Conservation (phyloP, 1,140 invertebrate species). For the Magallana ariakensis region DNA sequence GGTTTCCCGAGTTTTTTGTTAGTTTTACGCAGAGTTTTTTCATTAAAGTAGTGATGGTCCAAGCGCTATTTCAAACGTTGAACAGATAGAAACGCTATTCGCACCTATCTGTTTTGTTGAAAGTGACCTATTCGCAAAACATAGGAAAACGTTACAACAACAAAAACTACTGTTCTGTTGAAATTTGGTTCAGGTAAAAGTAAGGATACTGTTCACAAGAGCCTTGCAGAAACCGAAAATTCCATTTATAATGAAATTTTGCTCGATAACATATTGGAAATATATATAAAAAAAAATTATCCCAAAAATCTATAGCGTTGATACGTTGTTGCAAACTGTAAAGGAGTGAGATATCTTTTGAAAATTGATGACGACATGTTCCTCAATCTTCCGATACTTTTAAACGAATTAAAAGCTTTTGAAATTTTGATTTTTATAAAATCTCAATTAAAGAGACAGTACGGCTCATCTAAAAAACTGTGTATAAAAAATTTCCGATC, state of each 20-base stretch:
- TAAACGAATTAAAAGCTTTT: conserved; percentile 40
- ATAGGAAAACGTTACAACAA: conserved; percentile 47
- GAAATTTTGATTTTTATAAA: no score
- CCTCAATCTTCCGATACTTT: conserved; percentile 75
- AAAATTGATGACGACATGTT: conserved; percentile 82
- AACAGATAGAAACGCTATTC: no score
- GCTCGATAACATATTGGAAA: conserved; percentile 89
- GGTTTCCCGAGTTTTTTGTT: no score
- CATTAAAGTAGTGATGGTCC: no score
- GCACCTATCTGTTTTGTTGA: no score
- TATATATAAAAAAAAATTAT: conserved; percentile 91
- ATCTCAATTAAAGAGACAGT: no score
- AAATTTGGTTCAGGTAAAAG: conserved; percentile 85
- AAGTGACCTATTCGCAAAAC: conserved; percentile 56
- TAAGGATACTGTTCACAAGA: conserved; percentile 76
- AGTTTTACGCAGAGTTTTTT: no score
- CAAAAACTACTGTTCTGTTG: conserved; percentile 33
- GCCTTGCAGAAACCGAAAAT: conserved; percentile 83
- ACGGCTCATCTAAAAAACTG: no score
- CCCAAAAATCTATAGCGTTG: conserved; percentile 90
- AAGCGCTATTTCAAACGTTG: no score
- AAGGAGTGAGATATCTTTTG: conserved; percentile 81
- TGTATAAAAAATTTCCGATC: no score
- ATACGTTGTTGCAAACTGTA: conserved; percentile 88
- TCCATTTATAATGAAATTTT: conserved; percentile 85